Percentiles rank a stretch among this genome's conserved stretches.
These are phyloP conservation scores for Theonella swinhoei DNA, from an alignment of 37 sponge, comb jelly and placozoan species.

Conservation along the genomic window DNA sequence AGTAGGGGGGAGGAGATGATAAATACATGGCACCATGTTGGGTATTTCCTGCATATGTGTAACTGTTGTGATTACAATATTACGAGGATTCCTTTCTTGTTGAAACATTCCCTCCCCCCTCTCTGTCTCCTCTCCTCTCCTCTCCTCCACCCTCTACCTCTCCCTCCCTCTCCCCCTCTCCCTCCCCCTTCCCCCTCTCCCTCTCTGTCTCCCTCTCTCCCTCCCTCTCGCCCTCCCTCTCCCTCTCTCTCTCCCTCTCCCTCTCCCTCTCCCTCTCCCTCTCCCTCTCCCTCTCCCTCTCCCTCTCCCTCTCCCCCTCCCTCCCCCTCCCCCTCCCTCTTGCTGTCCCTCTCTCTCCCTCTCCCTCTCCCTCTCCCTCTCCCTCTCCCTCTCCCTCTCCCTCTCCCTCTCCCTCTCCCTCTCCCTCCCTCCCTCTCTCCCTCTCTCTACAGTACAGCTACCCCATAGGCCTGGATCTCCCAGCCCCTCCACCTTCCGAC, in stretches of 20 bases:
- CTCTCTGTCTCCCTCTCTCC: too few species aligned
- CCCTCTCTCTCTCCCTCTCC: not conserved
- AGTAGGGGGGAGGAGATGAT: too few species aligned
- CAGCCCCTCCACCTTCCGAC: constrained; percentile 2
- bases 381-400: not conserved
- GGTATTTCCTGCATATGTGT: too few species aligned
- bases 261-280: not conserved
- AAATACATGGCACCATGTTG: too few species aligned
- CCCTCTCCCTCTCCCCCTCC: not conserved
- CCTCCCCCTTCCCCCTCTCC: not conserved
- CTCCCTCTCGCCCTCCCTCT: too few species aligned
- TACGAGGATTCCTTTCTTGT: not conserved
- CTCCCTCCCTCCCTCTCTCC: not conserved
- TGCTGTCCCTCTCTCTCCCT: not conserved
- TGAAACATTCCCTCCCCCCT: not conserved
- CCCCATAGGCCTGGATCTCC: not conserved
- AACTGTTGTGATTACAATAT: not conserved
- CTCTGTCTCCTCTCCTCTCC: not conserved
- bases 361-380: not conserved
- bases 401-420: not conserved
- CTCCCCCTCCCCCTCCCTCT: not conserved
- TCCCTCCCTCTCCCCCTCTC: not conserved
- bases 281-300: not conserved
- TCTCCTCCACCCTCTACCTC: too few species aligned
- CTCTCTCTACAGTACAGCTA: constrained; percentile 1